Evolutionary conservation across 2,888 invertebrate species (phyloP).

Genomic region (Oscheius myriophilus): DNA sequence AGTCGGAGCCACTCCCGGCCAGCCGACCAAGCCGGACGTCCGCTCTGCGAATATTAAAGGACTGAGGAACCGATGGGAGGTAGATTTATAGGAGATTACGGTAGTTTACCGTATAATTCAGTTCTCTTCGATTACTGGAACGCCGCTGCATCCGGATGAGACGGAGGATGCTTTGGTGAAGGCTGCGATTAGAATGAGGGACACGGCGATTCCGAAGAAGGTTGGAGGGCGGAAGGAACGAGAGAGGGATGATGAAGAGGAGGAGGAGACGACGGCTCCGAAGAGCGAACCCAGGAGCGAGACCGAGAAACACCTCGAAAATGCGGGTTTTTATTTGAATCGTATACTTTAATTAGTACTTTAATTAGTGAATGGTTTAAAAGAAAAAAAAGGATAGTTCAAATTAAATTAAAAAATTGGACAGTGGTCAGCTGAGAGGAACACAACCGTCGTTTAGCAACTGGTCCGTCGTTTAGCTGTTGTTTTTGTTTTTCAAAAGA

Average conservation of each 20-base stretch:
- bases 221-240: not conserved
- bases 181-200: conserved; percentile 47
- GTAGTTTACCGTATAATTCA: conserved; percentile 18
- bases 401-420: too few relatives aligned
- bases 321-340: not conserved
- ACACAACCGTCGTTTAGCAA: not conserved
- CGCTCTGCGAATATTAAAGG: conserved; percentile 41
- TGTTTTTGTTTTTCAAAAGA: too few relatives aligned
- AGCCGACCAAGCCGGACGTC: conserved; percentile 42
- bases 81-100: not conserved
- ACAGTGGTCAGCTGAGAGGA: too few relatives aligned
- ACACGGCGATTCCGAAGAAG: conserved; percentile 23
- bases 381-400: too few relatives aligned
- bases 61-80: conserved; percentile 56
- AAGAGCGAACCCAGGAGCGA: not conserved
- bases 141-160: conserved; percentile 63
- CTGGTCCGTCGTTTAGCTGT: not conserved
- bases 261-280: too few relatives aligned
- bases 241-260: too few relatives aligned
- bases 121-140: conserved; percentile 61
- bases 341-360: too few relatives aligned
- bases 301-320: not conserved
- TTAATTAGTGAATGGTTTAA: too few relatives aligned
- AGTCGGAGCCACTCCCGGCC: conserved; percentile 43
- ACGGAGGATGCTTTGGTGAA: conserved; percentile 51